These are phyloP conservation scores for Parelbella ahira DNA, from an alignment of 2,888 invertebrate genomes.

Conservation along the genomic window DNA sequence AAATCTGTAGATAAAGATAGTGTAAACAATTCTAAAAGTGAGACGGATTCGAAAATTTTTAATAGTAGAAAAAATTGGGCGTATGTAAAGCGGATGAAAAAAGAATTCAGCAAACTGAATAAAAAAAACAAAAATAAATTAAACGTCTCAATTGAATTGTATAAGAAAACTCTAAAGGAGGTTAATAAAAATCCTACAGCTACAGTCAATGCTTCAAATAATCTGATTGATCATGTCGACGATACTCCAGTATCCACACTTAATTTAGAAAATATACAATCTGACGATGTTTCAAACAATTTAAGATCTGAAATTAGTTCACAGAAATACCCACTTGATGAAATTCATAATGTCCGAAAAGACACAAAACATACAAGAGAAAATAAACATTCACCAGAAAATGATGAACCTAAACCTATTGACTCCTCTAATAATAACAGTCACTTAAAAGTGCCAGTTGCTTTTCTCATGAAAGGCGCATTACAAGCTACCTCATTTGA, in stretches of 20 bases:
- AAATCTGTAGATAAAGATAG: slow-evolving; percentile 39
- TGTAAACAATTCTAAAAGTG: slow-evolving; percentile 37
- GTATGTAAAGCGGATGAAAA: slow-evolving; percentile 69
- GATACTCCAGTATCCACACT: neutral
- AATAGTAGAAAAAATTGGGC: slow-evolving; percentile 54
- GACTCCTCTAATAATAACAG: too few species aligned
- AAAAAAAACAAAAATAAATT: slow-evolving; percentile 62
- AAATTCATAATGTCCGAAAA: too few species aligned
- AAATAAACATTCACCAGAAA: slow-evolving; percentile 2
- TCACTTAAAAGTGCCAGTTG: too few species aligned
- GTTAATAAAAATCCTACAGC: slow-evolving; percentile 32
- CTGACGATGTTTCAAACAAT: neutral
- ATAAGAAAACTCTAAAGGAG: slow-evolving; percentile 51
- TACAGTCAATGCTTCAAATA: slow-evolving; percentile 2
- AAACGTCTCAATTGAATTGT: slow-evolving; percentile 71
- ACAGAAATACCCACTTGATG: too few species aligned
- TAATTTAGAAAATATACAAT: slow-evolving; percentile 1
- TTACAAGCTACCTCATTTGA: slow-evolving; percentile 30
- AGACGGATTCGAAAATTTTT: slow-evolving; percentile 40
- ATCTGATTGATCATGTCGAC: too few species aligned
- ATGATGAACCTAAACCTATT: too few species aligned
- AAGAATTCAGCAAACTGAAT: slow-evolving; percentile 65
- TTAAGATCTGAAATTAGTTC: neutral
- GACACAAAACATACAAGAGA: neutral
- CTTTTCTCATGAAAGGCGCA: slow-evolving; percentile 52